phyloP scores from a whole-genome alignment of 2,888 invertebrate species.

The Drosophila affinis region DNA sequence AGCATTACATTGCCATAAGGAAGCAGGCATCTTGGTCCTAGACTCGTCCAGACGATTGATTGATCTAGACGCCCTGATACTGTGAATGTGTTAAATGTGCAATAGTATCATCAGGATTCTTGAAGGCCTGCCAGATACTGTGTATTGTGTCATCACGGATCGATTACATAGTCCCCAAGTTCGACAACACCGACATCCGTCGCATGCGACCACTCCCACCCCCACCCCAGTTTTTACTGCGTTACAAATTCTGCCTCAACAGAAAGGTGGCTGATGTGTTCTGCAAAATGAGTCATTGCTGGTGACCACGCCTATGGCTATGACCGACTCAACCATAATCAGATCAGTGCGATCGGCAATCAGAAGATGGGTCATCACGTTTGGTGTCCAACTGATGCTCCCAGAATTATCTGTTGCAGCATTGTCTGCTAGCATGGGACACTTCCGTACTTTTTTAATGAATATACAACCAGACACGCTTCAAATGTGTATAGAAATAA shows the following conservation, averaged over 20 bases:
- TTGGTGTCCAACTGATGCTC: too few relatives aligned
- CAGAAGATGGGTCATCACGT: not conserved
- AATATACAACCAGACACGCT: not conserved
- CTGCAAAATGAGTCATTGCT: not conserved
- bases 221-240: not conserved
- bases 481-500: slow-evolving; percentile 32
- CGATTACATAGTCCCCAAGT: not conserved
- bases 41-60: too few relatives aligned
- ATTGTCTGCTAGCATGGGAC: too few relatives aligned
- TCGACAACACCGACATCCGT: not conserved
- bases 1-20: too few relatives aligned
- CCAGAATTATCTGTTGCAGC: too few relatives aligned
- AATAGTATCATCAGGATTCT: not conserved
- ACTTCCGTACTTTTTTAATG: not conserved
- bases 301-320: not conserved
- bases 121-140: not conserved
- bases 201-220: not conserved
- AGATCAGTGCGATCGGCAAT: not conserved
- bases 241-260: not conserved
- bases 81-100: too few relatives aligned
- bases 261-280: not conserved
- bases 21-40: too few relatives aligned
- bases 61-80: too few relatives aligned
- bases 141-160: too few relatives aligned
- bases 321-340: not conserved